Evolutionary conservation across 2,797 vertebrate genomes (phyloP), one percentile per base, ranked within the genome.

Genomic region (Hipposideros larvatus): DNA sequence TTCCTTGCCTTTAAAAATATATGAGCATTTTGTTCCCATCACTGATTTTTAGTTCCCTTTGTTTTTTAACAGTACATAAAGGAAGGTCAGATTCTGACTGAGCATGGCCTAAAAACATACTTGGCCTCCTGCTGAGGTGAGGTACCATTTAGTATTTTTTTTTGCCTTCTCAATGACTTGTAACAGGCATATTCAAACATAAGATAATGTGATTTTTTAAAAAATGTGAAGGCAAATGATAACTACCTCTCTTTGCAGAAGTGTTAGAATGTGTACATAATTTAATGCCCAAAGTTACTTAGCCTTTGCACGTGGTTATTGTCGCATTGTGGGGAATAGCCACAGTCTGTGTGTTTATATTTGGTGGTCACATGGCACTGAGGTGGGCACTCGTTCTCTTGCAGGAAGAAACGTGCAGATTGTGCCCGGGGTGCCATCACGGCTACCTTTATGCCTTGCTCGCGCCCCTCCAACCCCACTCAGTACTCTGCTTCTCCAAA

Each of bases 311-410:
- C 19, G 0, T n/a, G 70, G 57, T 37, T 43, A 46, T 21, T 21
- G 1, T n/a, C 13, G 11, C 21, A 10, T 73, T 4, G 4, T 7
- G 77, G 77, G 10, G 28, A 63, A 7, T 9, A 0, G 4, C 41
- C 21, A 1, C 10, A 16, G 31, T 11, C 11, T n/a, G 3, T 24
- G 1, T 1, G 0, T 51, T 15, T 51, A 51, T 11, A 2, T 21
- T 16, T 0, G 26, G 22, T 48, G 28, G 28, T 57, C 8, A 0
- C 31, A 1, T 0, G 11, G 24, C 14, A 14, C 13, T 0, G 0
- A 9, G 5, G 16, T 2, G 11, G 37, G 16, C 0, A 1, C 26
- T 14, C 4, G 0, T 3, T 43, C 16, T 6, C n/a, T 65, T 66
- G 28, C 7, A 10, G 93, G 57, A 75, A 19, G 48, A 66, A 53